These are phyloP conservation scores for Porites lobata DNA, from an alignment of 92 coral and sea anemone genomes.

Conservation along the genomic window DNA sequence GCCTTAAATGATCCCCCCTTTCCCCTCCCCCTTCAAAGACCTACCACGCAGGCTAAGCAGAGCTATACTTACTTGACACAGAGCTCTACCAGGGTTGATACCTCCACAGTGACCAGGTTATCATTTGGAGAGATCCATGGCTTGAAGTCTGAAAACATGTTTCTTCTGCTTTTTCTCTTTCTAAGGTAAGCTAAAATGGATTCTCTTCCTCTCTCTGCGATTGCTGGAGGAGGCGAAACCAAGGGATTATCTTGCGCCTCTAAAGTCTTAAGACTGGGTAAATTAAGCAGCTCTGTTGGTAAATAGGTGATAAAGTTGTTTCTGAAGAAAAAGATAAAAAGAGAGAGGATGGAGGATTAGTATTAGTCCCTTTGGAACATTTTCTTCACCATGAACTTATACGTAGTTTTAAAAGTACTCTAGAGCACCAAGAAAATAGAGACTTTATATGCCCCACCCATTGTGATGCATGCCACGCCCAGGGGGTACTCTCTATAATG, in stretches of 20 bases:
- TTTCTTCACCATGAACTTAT: background rate
- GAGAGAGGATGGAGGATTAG: background rate
- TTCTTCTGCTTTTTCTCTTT: slow-evolving; percentile 33
- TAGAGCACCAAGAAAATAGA: too few relatives aligned
- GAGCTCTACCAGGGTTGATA: slow-evolving; percentile 21
- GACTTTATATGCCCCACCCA: too few relatives aligned
- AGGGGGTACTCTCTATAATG: too few relatives aligned
- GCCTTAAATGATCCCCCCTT: too few relatives aligned
- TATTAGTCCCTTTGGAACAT: background rate
- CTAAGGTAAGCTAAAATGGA: slow-evolving; percentile 30
- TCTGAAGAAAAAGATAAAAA: slow-evolving; percentile 7
- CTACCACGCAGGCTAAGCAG: too few relatives aligned
- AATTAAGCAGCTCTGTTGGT: slow-evolving; percentile 49
- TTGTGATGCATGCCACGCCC: too few relatives aligned
- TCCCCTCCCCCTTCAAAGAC: too few relatives aligned
- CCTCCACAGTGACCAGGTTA: background rate
- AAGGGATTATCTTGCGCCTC: slow-evolving; percentile 42
- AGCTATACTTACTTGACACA: slow-evolving; percentile 21
- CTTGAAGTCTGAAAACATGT: slow-evolving; percentile 36
- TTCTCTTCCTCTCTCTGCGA: slow-evolving; percentile 12
- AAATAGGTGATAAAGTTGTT: slow-evolving; percentile 38
- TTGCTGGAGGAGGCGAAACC: slow-evolving; percentile 43
- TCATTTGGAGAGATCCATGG: slow-evolving; percentile 33
- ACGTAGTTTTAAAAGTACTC: too few relatives aligned
- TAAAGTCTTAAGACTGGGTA: slow-evolving; percentile 21